Percentiles rank a stretch among this genome's conserved stretches.
Evolutionary conservation across 2,888 invertebrate genomes (phyloP).

Genomic region (Elmis aenea): DNA sequence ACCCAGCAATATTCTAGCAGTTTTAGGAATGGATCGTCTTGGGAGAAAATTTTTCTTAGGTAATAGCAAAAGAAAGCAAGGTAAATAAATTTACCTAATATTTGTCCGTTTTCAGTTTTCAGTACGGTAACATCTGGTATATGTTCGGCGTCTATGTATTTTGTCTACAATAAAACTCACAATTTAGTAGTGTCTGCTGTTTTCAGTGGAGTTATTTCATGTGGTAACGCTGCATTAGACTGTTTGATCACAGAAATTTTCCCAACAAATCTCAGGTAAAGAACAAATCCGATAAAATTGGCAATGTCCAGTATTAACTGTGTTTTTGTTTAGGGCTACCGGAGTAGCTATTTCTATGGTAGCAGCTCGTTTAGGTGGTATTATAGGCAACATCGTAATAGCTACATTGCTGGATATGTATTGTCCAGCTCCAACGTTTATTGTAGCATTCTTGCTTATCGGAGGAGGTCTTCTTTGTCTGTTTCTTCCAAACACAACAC

Average conservation of each 20-base stretch:
- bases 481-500: slow-evolving; percentile 84
- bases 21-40: slow-evolving; percentile 75
- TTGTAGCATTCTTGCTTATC: slow-evolving; percentile 78
- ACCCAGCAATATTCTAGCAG: slow-evolving; percentile 79
- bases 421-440: slow-evolving; percentile 89
- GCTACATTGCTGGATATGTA: slow-evolving; percentile 80
- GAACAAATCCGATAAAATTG: slow-evolving; percentile 2
- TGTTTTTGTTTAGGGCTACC: slow-evolving; percentile 67
- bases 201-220: slow-evolving; percentile 83
- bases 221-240: slow-evolving; percentile 85
- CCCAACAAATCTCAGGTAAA: slow-evolving; percentile 80
- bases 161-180: slow-evolving; percentile 76
- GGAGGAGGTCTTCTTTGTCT: slow-evolving; percentile 85
- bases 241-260: slow-evolving; percentile 91
- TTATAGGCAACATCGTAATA: slow-evolving; percentile 83
- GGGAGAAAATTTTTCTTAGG: slow-evolving; percentile 81
- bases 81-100: slow-evolving; percentile 1
- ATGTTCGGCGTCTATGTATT: slow-evolving; percentile 80
- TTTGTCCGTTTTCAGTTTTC: slow-evolving; percentile 58
- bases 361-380: slow-evolving; percentile 83
- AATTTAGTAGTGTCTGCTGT: slow-evolving; percentile 79
- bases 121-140: slow-evolving; percentile 79
- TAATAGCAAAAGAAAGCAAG: too few species aligned
- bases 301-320: slow-evolving; percentile 1
- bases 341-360: slow-evolving; percentile 89